Evolutionary conservation across 1,140 invertebrate species (phyloP).

Genomic region (Maconellicoccus hirsutus): DNA sequence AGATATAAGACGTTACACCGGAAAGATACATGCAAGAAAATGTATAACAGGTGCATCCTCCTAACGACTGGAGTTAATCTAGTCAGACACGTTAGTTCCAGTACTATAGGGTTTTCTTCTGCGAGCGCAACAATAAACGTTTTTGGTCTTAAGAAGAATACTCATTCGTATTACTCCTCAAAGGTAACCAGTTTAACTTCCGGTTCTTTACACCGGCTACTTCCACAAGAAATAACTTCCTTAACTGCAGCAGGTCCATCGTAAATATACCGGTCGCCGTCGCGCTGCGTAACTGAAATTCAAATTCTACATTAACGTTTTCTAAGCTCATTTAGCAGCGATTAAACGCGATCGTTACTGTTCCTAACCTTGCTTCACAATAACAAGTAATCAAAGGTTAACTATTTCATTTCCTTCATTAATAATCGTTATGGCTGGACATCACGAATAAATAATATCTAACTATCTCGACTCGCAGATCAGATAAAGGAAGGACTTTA

Average conservation of each 20-base stretch:
- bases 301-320: background rate
- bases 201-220: constrained; percentile 11
- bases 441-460: constrained; percentile 19
- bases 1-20: constrained; percentile 18
- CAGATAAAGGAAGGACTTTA: background rate
- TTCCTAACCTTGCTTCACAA: constrained; percentile 5
- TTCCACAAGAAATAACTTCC: background rate
- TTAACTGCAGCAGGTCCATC: background rate
- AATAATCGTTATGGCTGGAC: constrained; percentile 21
- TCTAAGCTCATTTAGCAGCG: constrained; percentile 2
- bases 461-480: background rate
- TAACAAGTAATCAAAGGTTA: constrained; percentile 19
- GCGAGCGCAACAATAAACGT: background rate
- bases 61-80: constrained; percentile 16
- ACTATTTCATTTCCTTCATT: constrained; percentile 20
- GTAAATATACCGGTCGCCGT: background rate
- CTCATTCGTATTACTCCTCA: background rate
- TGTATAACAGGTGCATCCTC: constrained; percentile 18
- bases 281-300: background rate
- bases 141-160: background rate
- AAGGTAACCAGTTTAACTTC: constrained; percentile 15
- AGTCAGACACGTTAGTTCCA: constrained; percentile 15
- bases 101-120: background rate
- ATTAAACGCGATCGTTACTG: constrained; percentile 1
- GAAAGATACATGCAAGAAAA: constrained; percentile 15